Conservation (phyloP, 2,113 vertebrate species). For the Illadopsis cleaveri region DNA sequence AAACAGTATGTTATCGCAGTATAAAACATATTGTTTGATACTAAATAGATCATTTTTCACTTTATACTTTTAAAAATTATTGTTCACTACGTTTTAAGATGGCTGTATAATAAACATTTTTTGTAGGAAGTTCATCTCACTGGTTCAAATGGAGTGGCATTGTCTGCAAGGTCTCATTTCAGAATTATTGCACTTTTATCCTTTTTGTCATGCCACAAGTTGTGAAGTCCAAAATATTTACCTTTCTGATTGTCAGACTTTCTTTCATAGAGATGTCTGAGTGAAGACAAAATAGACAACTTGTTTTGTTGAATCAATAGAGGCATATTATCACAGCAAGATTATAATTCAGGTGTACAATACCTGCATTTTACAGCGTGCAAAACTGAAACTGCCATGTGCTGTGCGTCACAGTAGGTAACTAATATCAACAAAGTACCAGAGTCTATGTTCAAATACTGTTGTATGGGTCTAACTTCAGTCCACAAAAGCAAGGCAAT, state of each 20-base stretch:
- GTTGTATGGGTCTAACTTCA: slow-evolving; percentile 38
- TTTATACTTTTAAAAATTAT: not conserved
- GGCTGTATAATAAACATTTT: not conserved
- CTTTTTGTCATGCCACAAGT: slow-evolving; percentile 65
- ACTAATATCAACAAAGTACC: slow-evolving; percentile 70
- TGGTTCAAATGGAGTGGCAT: slow-evolving; percentile 40
- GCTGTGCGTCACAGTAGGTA: slow-evolving; percentile 73
- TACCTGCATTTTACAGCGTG: slow-evolving; percentile 68
- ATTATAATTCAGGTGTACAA: slow-evolving; percentile 80
- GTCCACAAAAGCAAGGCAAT: slow-evolving; percentile 51
- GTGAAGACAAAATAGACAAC: slow-evolving; percentile 75
- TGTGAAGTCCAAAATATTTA: slow-evolving; percentile 77
- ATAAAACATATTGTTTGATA: not conserved
- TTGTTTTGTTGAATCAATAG: slow-evolving; percentile 77
- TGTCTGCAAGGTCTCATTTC: slow-evolving; percentile 65
- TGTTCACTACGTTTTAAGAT: slow-evolving; percentile 21
- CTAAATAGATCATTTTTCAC: not conserved
- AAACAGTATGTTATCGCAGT: not conserved
- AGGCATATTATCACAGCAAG: slow-evolving; percentile 80
- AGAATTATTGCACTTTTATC: slow-evolving; percentile 64
- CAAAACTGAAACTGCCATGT: slow-evolving; percentile 64
- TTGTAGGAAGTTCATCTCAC: slow-evolving; percentile 48
- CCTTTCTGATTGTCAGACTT: slow-evolving; percentile 69
- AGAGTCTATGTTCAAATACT: slow-evolving; percentile 53
- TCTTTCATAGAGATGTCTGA: slow-evolving; percentile 57